These are phyloP conservation scores for Nylanderia fulva DNA, from an alignment of 1,140 invertebrate species.

Conservation along the genomic window DNA sequence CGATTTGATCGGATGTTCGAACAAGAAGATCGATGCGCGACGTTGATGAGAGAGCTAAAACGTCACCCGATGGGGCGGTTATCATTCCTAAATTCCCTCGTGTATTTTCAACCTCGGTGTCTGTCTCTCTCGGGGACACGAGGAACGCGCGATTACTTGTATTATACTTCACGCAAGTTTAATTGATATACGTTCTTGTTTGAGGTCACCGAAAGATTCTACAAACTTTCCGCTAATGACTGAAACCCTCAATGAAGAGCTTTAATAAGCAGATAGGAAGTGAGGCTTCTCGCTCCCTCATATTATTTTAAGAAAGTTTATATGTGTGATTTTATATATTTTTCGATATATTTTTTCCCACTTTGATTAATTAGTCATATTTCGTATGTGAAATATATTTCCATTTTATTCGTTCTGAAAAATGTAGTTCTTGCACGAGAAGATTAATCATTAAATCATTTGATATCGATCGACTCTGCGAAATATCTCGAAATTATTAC, in stretches of 20 bases:
- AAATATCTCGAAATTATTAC: background rate
- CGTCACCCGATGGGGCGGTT: background rate
- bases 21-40: background rate
- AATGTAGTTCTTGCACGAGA: background rate
- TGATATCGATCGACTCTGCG: slow-evolving; percentile 1
- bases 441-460: slow-evolving; percentile 1
- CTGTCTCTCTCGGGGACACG: background rate
- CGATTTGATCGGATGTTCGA: background rate
- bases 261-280: background rate
- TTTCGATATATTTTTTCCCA: background rate
- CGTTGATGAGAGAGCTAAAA: background rate
- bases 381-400: background rate
- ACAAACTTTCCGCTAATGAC: slow-evolving; percentile 39
- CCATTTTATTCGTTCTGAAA: background rate
- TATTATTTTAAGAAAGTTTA: background rate
- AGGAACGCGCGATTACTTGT: background rate
- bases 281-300: background rate
- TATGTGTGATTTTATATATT: background rate
- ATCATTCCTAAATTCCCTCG: slow-evolving; percentile 22
- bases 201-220: slow-evolving; percentile 21
- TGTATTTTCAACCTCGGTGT: background rate
- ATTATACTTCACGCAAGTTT: slow-evolving; percentile 14
- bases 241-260: slow-evolving; percentile 6
- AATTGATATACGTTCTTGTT: slow-evolving; percentile 46
- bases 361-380: background rate